These are phyloP conservation scores for Scolanthus callimorphus DNA, from an alignment of 92 coral and sea anemone genomes.

Conservation along the genomic window DNA sequence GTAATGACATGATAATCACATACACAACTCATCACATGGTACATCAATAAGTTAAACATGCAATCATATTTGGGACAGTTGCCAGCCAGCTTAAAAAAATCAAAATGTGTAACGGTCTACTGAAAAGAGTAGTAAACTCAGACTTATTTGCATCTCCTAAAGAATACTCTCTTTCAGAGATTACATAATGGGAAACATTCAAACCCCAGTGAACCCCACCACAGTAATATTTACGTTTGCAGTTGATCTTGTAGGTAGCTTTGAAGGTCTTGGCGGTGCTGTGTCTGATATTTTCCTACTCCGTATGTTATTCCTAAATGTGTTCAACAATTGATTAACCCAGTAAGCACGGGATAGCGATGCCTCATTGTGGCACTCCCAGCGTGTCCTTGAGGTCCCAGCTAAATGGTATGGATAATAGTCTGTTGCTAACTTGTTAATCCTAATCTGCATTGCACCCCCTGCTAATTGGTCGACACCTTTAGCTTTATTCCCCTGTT, in stretches of 20 bases:
- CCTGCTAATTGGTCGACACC: constrained; percentile 40
- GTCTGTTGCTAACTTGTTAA: constrained; percentile 82
- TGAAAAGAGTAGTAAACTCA: no score
- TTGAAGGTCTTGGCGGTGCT: constrained; percentile 23
- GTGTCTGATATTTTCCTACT: constrained; percentile 35
- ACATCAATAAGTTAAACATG: no score
- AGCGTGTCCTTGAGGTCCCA: constrained; percentile 83
- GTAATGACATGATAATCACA: no score
- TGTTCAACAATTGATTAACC: constrained; percentile 81
- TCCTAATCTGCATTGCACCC: constrained; percentile 93
- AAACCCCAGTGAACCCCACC: no score
- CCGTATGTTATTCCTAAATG: constrained; percentile 75
- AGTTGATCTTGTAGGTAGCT: constrained; percentile 43
- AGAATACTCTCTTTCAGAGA: no score
- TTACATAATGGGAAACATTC: no score
- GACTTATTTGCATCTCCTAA: no score
- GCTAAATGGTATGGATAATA: constrained; percentile 95
- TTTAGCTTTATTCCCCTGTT: constrained; percentile 12
- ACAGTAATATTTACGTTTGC: no score
- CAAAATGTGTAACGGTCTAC: no score
- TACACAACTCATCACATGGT: no score
- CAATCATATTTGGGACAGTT: no score
- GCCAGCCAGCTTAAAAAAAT: no score
- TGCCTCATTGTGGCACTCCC: constrained; percentile 97
- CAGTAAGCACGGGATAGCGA: constrained; percentile 91